These are phyloP conservation scores for Cryptophagus acutangulus DNA, from an alignment of 2,888 invertebrate species.

Conservation along the genomic window DNA sequence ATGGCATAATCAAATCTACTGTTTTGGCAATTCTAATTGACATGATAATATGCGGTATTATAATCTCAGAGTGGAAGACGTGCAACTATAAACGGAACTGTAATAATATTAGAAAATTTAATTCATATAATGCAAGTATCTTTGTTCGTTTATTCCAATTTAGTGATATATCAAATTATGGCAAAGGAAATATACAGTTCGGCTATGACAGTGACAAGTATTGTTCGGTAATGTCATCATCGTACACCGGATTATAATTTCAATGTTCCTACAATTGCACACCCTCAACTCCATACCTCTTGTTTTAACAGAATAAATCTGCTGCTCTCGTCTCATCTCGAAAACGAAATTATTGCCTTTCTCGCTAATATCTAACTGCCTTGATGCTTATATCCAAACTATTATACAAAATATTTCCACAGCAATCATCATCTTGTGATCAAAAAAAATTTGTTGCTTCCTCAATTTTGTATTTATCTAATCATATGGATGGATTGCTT, in stretches of 20 bases:
- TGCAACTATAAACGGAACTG: neutral
- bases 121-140: slow-evolving; percentile 6
- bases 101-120: neutral
- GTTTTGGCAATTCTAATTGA: too few species aligned
- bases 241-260: slow-evolving; percentile 37
- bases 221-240: slow-evolving; percentile 40
- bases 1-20: too few species aligned
- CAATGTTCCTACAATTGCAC: slow-evolving; percentile 35
- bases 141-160: slow-evolving; percentile 27
- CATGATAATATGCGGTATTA: too few species aligned
- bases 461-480: too few species aligned
- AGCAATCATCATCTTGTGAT: too few species aligned
- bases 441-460: too few species aligned
- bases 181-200: slow-evolving; percentile 36
- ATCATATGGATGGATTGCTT: too few species aligned
- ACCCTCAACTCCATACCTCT: slow-evolving; percentile 16
- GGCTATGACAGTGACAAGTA: slow-evolving; percentile 42
- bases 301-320: slow-evolving; percentile 31
- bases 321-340: slow-evolving; percentile 24
- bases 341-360: slow-evolving; percentile 19
- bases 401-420: too few species aligned
- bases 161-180: slow-evolving; percentile 38
- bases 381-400: too few species aligned
- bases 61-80: too few species aligned
- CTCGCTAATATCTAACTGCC: too few species aligned